Percentiles rank a stretch among this genome's conserved stretches.
Conservation (phyloP, 2,113 vertebrate species). For the Felis chaus region DNA sequence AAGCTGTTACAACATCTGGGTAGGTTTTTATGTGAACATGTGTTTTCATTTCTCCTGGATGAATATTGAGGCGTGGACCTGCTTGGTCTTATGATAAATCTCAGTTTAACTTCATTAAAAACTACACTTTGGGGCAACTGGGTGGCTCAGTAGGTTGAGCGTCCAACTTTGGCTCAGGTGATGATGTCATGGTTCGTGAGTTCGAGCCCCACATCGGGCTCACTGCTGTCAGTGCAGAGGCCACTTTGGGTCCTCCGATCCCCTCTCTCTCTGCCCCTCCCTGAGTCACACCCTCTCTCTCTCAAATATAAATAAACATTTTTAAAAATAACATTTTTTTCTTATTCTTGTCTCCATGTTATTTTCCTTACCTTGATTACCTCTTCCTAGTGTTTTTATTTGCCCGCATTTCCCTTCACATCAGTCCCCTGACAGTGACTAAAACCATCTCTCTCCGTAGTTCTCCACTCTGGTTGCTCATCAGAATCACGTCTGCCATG, state of each 20-base stretch:
- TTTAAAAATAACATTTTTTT: too few relatives aligned
- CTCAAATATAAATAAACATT: too few relatives aligned
- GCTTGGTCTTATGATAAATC: background rate
- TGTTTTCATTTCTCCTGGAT: background rate
- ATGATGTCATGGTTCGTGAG: too few relatives aligned
- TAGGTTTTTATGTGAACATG: background rate
- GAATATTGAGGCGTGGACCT: background rate
- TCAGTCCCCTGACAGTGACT: background rate
- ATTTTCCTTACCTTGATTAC: background rate
- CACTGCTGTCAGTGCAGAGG: too few relatives aligned
- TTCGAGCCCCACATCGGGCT: accelerated
- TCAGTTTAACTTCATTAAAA: background rate
- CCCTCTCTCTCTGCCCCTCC: too few relatives aligned
- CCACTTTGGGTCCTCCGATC: too few relatives aligned
- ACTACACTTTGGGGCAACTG: background rate
- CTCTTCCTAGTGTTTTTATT: background rate
- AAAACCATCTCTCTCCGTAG: background rate
- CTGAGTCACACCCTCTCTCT: too few relatives aligned
- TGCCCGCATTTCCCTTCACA: background rate
- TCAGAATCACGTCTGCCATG: background rate
- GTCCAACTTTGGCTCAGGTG: too few relatives aligned
- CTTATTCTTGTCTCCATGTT: background rate
- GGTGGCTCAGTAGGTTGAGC: too few relatives aligned
- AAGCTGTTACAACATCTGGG: background rate
- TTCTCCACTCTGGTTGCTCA: background rate